Evolutionary conservation across 2,888 invertebrate genomes (phyloP), one percentile per base, ranked within the genome.

Genomic region (Trachelus stipa): DNA sequence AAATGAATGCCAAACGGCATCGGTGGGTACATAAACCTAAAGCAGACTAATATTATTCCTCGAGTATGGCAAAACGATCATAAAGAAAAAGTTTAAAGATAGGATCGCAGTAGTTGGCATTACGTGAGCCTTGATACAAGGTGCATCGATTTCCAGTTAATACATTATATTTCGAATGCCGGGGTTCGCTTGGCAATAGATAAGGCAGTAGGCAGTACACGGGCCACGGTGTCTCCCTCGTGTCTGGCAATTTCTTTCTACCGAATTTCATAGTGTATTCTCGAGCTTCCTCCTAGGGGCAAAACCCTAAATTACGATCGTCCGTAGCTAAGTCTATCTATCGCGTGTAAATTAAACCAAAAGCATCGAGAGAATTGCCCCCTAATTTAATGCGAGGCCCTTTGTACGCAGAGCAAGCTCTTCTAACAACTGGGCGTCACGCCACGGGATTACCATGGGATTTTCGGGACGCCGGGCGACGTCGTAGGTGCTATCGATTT

Each of bases 391-490:
- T 56, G 23, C 83, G 80, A 81, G 83, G 82, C 83, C 85, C 71
- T 71, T 71, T 71, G 71, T 71, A 15, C 33, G 33, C 71, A 31
- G 71, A 56, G 69, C 79, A 74, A 79, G 74, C 73, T 76, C 83
- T 82, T 86, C 84, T 89, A 90, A 90, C 88, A 87, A 88, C 86
- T 81, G 76, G 40, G 81, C 85, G 87, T 87, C 90, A 90, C 89
- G 90, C 87, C 86, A 90, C 83, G 85, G 85, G 86, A 89, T 89
- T 87, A 87, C 87, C 88, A 85, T 85, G 87, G 87, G 87, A 88
- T 86, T 86, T 85, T 87, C 81, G 80, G 84, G 83, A 81, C 78
- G 74, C 74, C 81, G 79, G 79, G 81, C 80, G 80, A 83, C 77
- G 81, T 80, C 84, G 85, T 82, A 83, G 82, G 82, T 81, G 80